A percentile compares a stretch with the other conserved stretches of the same genome.
phyloP scores from a whole-genome alignment of 2,888 invertebrate species.

The Plagodis pulveraria region DNA sequence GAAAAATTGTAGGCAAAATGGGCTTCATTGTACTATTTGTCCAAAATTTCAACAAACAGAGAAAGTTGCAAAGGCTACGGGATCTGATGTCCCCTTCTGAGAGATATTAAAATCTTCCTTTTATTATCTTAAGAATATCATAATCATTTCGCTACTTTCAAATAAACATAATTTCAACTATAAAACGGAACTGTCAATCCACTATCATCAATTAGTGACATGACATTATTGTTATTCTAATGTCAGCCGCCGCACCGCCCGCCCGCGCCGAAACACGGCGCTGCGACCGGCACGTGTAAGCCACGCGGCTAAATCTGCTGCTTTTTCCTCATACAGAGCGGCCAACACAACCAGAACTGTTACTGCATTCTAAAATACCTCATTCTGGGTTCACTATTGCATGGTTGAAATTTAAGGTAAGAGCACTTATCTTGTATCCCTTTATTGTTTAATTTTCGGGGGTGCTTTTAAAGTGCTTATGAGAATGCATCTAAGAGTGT shows the following conservation, averaged over 20 bases:
- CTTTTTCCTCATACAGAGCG: constrained; percentile 46
- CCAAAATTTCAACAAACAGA: too few species aligned
- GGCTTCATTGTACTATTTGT: too few species aligned
- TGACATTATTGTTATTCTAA: constrained; percentile 74
- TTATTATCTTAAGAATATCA: too few species aligned
- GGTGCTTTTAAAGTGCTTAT: constrained; percentile 56
- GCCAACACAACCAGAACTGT: constrained; percentile 26
- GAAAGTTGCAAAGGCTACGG: too few species aligned
- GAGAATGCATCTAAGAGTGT: constrained; percentile 47
- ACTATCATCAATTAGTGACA: constrained; percentile 67
- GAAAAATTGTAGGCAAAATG: too few species aligned
- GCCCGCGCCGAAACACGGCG: constrained; percentile 26
- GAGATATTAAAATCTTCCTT: too few species aligned
- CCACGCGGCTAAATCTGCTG: constrained; percentile 64
- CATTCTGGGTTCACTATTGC: constrained; percentile 8
- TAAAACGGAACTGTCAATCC: constrained; percentile 51
- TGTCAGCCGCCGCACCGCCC: too few species aligned
- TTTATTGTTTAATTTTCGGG: constrained; percentile 64
- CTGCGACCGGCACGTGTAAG: constrained; percentile 60
- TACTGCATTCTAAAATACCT: constrained; percentile 26
- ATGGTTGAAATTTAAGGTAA: constrained; percentile 44
- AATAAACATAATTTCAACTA: neutral
- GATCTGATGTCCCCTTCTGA: too few species aligned
- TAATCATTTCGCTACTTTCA: too few species aligned
- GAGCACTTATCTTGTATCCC: constrained; percentile 60